phyloP scores from a whole-genome alignment of 1,140 invertebrate species.

The Bombyx mori region ASM3026992v2 NC_085113.1:7464001-7464500 shows the following conservation, averaged over 20 bases:
- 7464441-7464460: too few relatives aligned
- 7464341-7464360: too few relatives aligned
- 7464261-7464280: conserved; percentile 57
- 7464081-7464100: conserved; percentile 41
- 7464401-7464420: too few relatives aligned
- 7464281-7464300: conserved; percentile 61
- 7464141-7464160: conserved; percentile 28
- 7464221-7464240: conserved; percentile 82
- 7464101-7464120: conserved; percentile 54
- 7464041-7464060: conserved; percentile 42
- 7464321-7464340: too few relatives aligned
- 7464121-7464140: conserved; percentile 58
- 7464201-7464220: conserved; percentile 85
- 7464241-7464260: conserved; percentile 73
- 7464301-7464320: too few relatives aligned
- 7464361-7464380: too few relatives aligned
- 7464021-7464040: not conserved
- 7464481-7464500: too few relatives aligned
- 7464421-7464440: too few relatives aligned
- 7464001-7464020: conserved; percentile 4
- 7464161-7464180: conserved; percentile 64
- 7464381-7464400: too few relatives aligned
- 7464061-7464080: conserved; percentile 50
- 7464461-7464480: too few relatives aligned
- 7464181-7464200: conserved; percentile 86